A percentile compares a stretch with the other conserved stretches of the same genome.
These are phyloP conservation scores for Leptoclinus maculatus DNA, from an alignment of 2,797 vertebrate species.

Conservation along the genomic window DNA sequence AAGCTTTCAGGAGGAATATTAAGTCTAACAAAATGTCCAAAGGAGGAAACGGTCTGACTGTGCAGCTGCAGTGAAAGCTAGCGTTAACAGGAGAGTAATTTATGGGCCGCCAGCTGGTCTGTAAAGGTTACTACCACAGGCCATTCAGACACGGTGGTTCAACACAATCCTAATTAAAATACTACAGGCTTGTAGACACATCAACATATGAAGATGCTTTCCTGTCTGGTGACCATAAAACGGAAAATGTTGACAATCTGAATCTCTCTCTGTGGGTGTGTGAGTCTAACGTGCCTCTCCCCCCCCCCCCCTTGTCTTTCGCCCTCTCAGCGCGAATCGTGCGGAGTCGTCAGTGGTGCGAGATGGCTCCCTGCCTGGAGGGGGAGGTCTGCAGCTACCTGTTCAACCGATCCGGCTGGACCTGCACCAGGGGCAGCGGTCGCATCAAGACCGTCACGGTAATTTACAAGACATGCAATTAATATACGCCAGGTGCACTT, in stretches of 20 bases:
- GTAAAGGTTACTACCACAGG: conserved; percentile 77
- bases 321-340: conserved; percentile 83
- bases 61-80: conserved; percentile 47
- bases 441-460: conserved; percentile 91
- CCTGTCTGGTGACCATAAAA: conserved; percentile 37
- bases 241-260: conserved; percentile 37
- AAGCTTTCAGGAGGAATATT: conserved; percentile 21
- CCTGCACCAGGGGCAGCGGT: conserved; percentile 88
- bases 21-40: conserved; percentile 48
- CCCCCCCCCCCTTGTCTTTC: conserved; percentile 32
- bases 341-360: conserved; percentile 89
- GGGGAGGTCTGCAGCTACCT: conserved; percentile 88
- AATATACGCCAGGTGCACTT: conserved; percentile 52
- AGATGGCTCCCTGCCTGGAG: conserved; percentile 89
- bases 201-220: conserved; percentile 38
- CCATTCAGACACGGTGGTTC: conserved; percentile 61
- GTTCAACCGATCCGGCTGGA: conserved; percentile 90
- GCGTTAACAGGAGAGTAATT: conserved; percentile 59
- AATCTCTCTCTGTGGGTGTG: conserved; percentile 11
- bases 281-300: conserved; percentile 45
- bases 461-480: conserved; percentile 67
- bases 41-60: conserved; percentile 8
- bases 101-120: conserved; percentile 71
- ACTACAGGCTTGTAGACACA: conserved; percentile 49
- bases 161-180: conserved; percentile 66